These are phyloP conservation scores for Atlantisia rogersi DNA, from an alignment of 2,113 vertebrate genomes.

Conservation along the genomic window DNA sequence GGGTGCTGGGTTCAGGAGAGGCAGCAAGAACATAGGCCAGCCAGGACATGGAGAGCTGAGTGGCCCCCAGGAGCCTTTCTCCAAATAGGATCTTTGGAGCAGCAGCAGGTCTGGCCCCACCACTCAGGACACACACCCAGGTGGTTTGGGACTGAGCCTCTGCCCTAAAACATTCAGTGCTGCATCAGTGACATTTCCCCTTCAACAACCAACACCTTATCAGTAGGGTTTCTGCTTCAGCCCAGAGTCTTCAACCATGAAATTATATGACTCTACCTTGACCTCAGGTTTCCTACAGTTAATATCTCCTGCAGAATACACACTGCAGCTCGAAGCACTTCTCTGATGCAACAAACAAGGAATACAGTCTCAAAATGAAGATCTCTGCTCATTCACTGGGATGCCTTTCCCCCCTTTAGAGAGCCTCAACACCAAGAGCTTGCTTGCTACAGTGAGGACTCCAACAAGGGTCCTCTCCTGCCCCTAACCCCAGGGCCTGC, in stretches of 20 bases:
- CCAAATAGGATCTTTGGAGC: not conserved
- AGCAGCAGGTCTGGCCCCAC: not conserved
- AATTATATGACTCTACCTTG: conserved; percentile 58
- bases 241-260: conserved; percentile 65
- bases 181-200: not conserved
- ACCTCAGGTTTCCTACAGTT: conserved; percentile 62
- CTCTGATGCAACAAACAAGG: not conserved
- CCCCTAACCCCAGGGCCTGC: no score
- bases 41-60: not conserved
- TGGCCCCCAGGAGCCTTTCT: not conserved
- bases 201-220: conserved; percentile 16
- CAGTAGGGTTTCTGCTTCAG: conserved; percentile 8
- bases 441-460: not conserved
- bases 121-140: rapidly evolving
- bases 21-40: rapidly evolving
- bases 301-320: conserved; percentile 45
- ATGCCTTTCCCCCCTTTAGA: not conserved
- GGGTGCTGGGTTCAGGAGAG: not conserved
- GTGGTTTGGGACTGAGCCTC: not conserved
- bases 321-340: conserved; percentile 33
- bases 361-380: not conserved
- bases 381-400: not conserved
- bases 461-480: not conserved
- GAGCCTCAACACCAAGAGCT: not conserved
- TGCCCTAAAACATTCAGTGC: not conserved